Evolutionary conservation across 2,888 invertebrate species (phyloP).

Genomic region (Masnerella sp.): DNA sequence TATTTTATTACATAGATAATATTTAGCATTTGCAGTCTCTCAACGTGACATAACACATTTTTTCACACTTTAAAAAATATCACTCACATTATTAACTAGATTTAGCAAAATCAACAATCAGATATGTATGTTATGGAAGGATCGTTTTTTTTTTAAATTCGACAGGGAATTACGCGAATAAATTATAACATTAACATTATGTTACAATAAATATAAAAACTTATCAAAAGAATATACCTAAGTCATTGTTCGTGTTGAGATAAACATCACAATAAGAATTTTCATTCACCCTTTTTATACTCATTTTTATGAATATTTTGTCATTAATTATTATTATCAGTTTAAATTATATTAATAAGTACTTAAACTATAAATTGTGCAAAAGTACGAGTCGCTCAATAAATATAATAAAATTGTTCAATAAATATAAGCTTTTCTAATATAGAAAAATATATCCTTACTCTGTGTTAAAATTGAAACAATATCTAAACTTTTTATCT

Average conservation of each 20-base stretch:
- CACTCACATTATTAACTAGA: conserved; percentile 5
- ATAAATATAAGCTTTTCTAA: conserved; percentile 35
- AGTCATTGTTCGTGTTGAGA: too few relatives aligned
- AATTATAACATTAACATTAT: not conserved
- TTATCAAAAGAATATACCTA: too few relatives aligned
- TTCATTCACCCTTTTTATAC: too few relatives aligned
- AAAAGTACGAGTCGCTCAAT: too few relatives aligned
- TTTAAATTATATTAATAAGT: not conserved
- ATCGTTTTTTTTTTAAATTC: conserved; percentile 16
- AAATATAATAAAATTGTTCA: conserved; percentile 37
- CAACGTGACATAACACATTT: not conserved
- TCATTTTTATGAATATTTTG: too few relatives aligned
- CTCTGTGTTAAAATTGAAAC: too few relatives aligned
- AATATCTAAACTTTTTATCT: not conserved
- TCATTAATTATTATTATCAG: too few relatives aligned
- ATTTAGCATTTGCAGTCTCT: not conserved
- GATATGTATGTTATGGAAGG: conserved; percentile 53
- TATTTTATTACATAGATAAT: not conserved
- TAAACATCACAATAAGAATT: too few relatives aligned
- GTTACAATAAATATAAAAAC: not conserved
- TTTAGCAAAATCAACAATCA: conserved; percentile 33
- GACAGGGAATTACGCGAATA: not conserved
- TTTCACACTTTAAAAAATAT: conserved; percentile 16
- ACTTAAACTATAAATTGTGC: too few relatives aligned
- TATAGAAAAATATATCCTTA: conserved; percentile 50